Evolutionary conservation across 2,888 invertebrate species (phyloP).

Genomic region (Acheta domesticus): DNA sequence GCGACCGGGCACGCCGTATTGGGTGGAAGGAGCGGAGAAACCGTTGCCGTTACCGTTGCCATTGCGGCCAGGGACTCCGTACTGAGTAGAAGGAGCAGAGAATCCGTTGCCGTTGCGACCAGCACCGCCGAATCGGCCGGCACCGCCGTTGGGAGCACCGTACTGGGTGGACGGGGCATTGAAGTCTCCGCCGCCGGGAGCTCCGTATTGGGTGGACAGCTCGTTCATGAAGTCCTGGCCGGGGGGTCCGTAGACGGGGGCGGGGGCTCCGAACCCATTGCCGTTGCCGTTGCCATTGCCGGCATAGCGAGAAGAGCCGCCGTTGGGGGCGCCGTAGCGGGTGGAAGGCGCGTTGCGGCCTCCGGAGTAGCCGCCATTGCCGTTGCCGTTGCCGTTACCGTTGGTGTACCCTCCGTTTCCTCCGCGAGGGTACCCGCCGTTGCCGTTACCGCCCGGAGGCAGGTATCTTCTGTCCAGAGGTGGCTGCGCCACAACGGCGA

Average conservation of each 20-base stretch:
- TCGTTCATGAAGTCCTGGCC: neutral
- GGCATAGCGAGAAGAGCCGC: neutral
- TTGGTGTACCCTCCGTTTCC: too few species aligned
- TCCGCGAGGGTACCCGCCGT: neutral
- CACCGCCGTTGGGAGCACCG: conserved; percentile 27
- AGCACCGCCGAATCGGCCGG: neutral
- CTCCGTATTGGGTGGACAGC: conserved; percentile 31
- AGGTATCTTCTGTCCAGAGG: conserved; percentile 31
- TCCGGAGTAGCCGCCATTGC: neutral
- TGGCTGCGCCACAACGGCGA: conserved; percentile 28
- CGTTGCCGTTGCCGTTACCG: too few species aligned
- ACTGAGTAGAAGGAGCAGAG: conserved; percentile 18
- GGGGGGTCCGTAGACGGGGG: neutral
- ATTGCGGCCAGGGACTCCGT: conserved; percentile 24
- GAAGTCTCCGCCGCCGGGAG: conserved; percentile 27
- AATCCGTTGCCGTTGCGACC: too few species aligned
- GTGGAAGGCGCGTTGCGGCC: conserved; percentile 20
- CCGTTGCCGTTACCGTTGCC: neutral
- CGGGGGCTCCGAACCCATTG: neutral
- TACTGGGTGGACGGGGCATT: conserved; percentile 30
- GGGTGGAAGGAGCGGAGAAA: conserved; percentile 18
- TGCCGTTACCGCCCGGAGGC: conserved; percentile 24
- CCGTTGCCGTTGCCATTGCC: too few species aligned
- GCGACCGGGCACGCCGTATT: neutral
- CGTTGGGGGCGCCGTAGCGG: conserved; percentile 22